Conservation (phyloP, 2,113 vertebrate genomes). For the Barbus barbus region DNA sequence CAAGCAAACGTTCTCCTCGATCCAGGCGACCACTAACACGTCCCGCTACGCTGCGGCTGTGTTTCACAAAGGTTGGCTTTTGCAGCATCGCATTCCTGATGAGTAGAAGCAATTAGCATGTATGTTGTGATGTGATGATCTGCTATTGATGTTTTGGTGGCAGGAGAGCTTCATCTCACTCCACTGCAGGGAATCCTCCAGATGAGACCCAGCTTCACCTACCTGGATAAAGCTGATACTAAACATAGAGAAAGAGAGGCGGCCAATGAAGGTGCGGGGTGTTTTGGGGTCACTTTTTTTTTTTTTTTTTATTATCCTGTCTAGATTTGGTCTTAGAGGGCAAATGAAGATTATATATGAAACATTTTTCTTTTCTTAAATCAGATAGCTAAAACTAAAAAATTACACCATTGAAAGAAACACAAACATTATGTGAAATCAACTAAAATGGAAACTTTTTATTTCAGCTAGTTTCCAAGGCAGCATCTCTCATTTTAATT, state of each 20-base stretch:
- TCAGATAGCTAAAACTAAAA: no score
- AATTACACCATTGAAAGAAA: neutral
- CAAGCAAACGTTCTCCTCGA: slow-evolving; percentile 93
- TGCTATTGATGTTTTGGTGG: neutral
- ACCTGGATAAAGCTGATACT: slow-evolving; percentile 93
- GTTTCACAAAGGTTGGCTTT: slow-evolving; percentile 88
- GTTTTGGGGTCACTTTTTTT: neutral
- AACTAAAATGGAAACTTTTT: neutral
- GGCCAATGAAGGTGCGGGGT: slow-evolving; percentile 92
- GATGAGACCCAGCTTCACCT: slow-evolving; percentile 93
- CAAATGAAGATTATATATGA: neutral
- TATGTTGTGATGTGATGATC: neutral
- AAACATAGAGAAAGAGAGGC: slow-evolving; percentile 94
- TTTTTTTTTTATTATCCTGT: neutral
- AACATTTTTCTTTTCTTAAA: no score
- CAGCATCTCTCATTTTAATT: no score
- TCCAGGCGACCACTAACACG: slow-evolving; percentile 90
- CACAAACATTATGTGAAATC: neutral
- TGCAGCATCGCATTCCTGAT: neutral
- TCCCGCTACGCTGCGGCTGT: slow-evolving; percentile 92
- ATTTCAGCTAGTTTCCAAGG: no score
- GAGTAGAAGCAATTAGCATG: neutral
- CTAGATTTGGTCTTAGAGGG: neutral
- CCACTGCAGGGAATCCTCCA: slow-evolving; percentile 96
- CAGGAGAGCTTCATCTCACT: slow-evolving; percentile 95